Conservation (phyloP, 2,888 invertebrate genomes). For the Cheilosia variabilis region DNA sequence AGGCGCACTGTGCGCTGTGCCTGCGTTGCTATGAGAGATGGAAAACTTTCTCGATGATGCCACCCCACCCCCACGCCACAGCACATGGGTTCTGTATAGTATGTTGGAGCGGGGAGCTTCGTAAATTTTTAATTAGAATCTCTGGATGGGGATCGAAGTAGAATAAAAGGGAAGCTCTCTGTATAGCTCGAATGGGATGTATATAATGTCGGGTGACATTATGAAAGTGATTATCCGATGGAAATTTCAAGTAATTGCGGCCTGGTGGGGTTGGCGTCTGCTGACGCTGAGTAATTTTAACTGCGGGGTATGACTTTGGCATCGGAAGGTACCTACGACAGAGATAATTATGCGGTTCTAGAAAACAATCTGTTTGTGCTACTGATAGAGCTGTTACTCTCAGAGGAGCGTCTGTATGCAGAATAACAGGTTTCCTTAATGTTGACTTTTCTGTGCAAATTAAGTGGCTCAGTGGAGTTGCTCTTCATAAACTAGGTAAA, state of each 20-base stretch:
- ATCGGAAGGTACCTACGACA: not conserved
- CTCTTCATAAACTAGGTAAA: not conserved
- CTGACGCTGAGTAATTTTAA: constrained; percentile 55
- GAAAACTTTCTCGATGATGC: constrained; percentile 39
- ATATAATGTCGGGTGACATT: constrained; percentile 42
- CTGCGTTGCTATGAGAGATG: not conserved
- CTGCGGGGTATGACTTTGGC: constrained; percentile 27
- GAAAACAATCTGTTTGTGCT: constrained; percentile 40
- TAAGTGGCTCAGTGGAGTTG: constrained; percentile 5
- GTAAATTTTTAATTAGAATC: constrained; percentile 74
- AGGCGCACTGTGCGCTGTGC: not conserved
- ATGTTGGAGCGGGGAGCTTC: constrained; percentile 14
- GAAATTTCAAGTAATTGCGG: constrained; percentile 72
- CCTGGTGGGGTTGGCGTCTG: constrained; percentile 58
- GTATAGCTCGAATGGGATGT: constrained; percentile 14
- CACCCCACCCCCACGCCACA: not conserved
- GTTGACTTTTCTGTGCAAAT: constrained; percentile 4
- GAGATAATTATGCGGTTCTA: constrained; percentile 56
- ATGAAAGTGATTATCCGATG: constrained; percentile 69
- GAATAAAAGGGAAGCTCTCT: not conserved
- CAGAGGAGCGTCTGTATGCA: not conserved
- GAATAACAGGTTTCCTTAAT: constrained; percentile 28
- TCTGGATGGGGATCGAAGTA: constrained; percentile 54
- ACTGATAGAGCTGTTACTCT: not conserved
- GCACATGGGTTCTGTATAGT: not conserved